Conservation (phyloP, 2,888 invertebrate genomes). For the Chironomus tentans region DNA sequence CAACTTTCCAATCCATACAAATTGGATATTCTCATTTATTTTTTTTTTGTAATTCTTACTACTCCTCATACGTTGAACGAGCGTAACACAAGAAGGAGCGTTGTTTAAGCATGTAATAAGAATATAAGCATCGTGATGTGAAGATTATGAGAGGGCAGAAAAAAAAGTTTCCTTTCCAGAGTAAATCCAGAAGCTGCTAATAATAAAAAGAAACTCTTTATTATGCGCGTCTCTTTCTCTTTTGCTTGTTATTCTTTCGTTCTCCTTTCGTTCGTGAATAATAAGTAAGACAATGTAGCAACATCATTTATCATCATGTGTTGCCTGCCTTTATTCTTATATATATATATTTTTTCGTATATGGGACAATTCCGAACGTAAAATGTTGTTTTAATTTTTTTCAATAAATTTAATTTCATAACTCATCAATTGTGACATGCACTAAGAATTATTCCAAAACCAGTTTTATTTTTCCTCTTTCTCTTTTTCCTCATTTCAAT, state of each 20-base stretch:
- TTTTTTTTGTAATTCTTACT: background rate
- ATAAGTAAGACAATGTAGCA: conserved; percentile 4
- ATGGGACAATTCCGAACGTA: background rate
- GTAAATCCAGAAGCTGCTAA: conserved; percentile 19
- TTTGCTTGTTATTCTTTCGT: background rate
- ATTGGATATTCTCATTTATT: too few relatives aligned
- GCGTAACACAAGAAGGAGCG: conserved; percentile 5
- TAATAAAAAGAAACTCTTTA: conserved; percentile 18
- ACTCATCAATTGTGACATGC: background rate
- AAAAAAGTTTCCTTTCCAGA: background rate
- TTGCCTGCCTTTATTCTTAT: background rate
- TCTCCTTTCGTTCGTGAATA: background rate
- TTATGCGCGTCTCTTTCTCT: background rate
- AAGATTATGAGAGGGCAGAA: background rate
- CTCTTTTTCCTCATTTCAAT: background rate
- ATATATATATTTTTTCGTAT: background rate
- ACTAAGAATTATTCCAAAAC: background rate
- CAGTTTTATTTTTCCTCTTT: background rate
- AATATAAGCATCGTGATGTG: background rate
- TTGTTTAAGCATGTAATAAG: background rate
- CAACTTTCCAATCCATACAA: too few relatives aligned
- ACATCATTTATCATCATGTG: conserved; percentile 5
- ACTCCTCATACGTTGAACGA: background rate
- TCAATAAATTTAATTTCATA: background rate
- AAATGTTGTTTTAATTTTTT: background rate